Conservation (phyloP, 2,888 invertebrate genomes). For the Hyles lineata region DNA sequence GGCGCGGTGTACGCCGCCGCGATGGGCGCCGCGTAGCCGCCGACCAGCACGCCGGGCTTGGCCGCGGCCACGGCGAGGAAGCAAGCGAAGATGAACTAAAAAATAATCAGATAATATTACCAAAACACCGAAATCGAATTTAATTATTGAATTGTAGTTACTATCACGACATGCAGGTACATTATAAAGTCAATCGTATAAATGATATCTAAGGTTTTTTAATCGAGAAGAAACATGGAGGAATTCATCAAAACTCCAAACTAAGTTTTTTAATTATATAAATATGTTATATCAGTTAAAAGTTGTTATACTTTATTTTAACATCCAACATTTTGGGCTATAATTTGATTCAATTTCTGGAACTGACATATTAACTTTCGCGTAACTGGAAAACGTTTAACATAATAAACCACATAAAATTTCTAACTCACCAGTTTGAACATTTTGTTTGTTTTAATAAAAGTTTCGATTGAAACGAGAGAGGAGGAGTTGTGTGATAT, state of each 20-base stretch:
- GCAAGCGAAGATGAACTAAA: slow-evolving; percentile 75
- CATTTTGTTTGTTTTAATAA: slow-evolving; percentile 56
- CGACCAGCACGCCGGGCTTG: slow-evolving; percentile 57
- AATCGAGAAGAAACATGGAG: too few species aligned
- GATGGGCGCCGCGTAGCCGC: slow-evolving; percentile 57
- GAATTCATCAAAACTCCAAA: too few species aligned
- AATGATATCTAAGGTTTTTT: too few species aligned
- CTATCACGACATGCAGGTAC: too few species aligned
- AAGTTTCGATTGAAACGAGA: slow-evolving; percentile 33
- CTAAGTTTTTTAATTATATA: too few species aligned
- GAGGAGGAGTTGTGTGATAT: slow-evolving; percentile 40
- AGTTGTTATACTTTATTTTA: too few species aligned
- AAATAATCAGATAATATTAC: slow-evolving; percentile 5
- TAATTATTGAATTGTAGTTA: background rate
- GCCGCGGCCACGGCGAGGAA: slow-evolving; percentile 78
- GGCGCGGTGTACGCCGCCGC: slow-evolving; percentile 55
- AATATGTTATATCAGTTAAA: too few species aligned
- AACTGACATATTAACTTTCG: too few species aligned
- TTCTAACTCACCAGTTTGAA: slow-evolving; percentile 74
- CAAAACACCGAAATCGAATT: background rate
- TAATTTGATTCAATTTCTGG: too few species aligned
- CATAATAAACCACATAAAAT: slow-evolving; percentile 8
- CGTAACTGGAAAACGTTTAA: background rate
- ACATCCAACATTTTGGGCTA: too few species aligned
- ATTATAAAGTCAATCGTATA: too few species aligned